Conservation (phyloP, 2,113 vertebrate genomes). For the Brienomyrus brachyistius region DNA sequence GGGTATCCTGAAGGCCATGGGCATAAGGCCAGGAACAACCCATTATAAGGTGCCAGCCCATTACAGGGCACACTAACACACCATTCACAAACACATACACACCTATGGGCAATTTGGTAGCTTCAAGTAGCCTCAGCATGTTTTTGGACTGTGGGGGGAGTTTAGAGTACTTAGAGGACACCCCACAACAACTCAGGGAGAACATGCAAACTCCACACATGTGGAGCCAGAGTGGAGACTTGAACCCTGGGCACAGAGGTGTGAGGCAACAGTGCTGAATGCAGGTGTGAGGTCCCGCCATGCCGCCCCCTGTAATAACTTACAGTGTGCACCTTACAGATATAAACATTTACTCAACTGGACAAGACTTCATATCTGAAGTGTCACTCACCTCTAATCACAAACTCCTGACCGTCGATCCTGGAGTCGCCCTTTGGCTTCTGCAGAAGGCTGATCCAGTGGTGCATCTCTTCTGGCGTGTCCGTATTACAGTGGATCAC, state of each 20-base stretch:
- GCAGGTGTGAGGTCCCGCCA: background rate
- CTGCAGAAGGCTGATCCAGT: conserved; percentile 91
- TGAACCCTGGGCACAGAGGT: background rate
- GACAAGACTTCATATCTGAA: background rate
- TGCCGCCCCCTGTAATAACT: background rate
- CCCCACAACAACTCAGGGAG: background rate
- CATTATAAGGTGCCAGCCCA: background rate
- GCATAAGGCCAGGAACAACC: background rate
- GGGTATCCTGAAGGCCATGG: background rate
- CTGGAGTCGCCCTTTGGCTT: conserved; percentile 82
- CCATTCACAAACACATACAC: too few species aligned
- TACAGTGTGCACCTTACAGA: background rate
- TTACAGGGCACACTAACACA: background rate
- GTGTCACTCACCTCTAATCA: conserved; percentile 70
- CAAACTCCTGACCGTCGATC: conserved; percentile 82
- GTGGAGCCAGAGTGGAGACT: background rate
- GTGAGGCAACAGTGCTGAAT: background rate
- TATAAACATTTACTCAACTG: background rate
- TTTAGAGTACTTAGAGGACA: background rate
- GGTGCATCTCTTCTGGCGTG: conserved; percentile 87
- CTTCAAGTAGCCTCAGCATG: background rate
- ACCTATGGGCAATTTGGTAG: background rate
- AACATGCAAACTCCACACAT: background rate
- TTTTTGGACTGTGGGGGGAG: background rate
- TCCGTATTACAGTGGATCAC: conserved; percentile 90